These are phyloP conservation scores for Syngnathus rostellatus DNA, from an alignment of 2,797 vertebrate species.

Conservation along the genomic window DNA sequence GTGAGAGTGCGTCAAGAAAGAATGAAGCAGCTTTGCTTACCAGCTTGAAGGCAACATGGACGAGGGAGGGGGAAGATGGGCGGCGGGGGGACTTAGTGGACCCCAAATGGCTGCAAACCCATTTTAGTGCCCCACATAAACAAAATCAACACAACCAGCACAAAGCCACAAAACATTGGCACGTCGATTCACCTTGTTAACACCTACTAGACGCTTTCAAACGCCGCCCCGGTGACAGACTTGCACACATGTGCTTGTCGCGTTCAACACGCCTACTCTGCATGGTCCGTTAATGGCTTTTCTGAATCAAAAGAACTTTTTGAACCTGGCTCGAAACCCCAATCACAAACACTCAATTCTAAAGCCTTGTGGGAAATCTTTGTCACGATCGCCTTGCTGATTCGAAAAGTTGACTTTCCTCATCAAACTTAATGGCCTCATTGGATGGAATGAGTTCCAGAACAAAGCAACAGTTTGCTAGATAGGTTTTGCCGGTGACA, in stretches of 20 bases:
- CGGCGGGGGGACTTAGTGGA: too few species aligned
- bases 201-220: too few species aligned
- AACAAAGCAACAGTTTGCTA: neutral
- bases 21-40: neutral
- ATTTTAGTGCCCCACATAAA: conserved; percentile 1
- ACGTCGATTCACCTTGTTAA: too few species aligned
- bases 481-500: neutral
- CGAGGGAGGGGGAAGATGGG: neutral
- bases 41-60: conserved; percentile 1
- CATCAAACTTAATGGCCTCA: neutral
- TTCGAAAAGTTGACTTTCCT: neutral
- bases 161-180: too few species aligned
- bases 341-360: neutral
- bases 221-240: too few species aligned
- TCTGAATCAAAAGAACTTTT: too few species aligned
- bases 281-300: too few species aligned
- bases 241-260: too few species aligned
- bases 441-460: neutral
- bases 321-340: too few species aligned
- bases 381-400: too few species aligned
- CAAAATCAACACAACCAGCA: neutral
- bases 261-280: too few species aligned
- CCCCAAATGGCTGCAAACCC: conserved; percentile 3
- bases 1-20: neutral
- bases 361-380: neutral